These are phyloP conservation scores for Sipha flava DNA, from an alignment of 1,140 invertebrate genomes.

Conservation along the genomic window DNA sequence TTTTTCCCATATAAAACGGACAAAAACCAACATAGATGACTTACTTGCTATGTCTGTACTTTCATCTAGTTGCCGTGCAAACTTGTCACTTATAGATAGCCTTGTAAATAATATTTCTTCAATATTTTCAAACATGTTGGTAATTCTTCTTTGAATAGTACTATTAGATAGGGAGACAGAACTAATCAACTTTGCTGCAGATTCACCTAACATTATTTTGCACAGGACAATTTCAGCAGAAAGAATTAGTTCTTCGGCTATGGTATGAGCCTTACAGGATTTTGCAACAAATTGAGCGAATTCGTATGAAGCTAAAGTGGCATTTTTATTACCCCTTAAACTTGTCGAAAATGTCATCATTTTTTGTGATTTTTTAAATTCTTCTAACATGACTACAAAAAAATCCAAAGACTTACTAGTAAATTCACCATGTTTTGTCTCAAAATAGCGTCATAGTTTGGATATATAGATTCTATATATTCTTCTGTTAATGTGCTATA, in stretches of 20 bases:
- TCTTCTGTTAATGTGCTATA: too few relatives aligned
- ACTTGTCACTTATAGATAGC: neutral
- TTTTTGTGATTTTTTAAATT: constrained; percentile 16
- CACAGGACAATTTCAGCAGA: neutral
- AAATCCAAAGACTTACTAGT: constrained; percentile 2
- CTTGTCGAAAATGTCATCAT: neutral
- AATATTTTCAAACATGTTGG: neutral
- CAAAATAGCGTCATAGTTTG: constrained; percentile 30
- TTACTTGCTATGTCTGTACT: neutral
- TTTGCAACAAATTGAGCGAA: constrained; percentile 40
- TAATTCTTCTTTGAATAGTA: neutral
- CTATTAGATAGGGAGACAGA: neutral
- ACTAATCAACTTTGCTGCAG: neutral
- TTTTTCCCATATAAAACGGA: neutral
- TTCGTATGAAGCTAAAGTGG: constrained; percentile 12
- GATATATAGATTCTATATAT: too few relatives aligned
- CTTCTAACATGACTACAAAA: constrained; percentile 10
- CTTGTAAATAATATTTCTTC: neutral
- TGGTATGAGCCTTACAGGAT: constrained; percentile 35
- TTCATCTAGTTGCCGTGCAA: neutral
- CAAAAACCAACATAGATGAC: neutral
- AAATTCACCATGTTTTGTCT: constrained; percentile 24
- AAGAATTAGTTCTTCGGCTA: constrained; percentile 35
- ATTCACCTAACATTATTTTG: constrained; percentile 1
- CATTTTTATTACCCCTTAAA: neutral